Conservation (phyloP, 2,888 invertebrate genomes). For the Cephalotes varians region DNA sequence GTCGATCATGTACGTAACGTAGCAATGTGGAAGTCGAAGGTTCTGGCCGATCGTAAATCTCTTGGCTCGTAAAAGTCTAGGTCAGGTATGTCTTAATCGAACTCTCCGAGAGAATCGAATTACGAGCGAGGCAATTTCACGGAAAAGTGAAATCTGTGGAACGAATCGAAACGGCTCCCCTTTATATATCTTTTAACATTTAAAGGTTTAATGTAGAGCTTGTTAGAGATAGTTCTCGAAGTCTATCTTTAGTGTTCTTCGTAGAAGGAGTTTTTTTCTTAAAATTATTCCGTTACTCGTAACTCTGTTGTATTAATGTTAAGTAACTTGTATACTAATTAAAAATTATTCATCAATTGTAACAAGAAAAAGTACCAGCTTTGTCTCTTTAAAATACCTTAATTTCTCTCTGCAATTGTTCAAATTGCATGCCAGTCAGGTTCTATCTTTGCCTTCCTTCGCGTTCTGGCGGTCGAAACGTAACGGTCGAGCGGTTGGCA, state of each 20-base stretch:
- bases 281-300: neutral
- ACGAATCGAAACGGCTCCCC: neutral
- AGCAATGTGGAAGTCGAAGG: constrained; percentile 2
- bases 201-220: neutral
- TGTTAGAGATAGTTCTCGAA: neutral
- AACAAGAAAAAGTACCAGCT: neutral
- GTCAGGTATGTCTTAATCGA: constrained; percentile 60
- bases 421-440: neutral
- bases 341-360: neutral
- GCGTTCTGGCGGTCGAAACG: neutral
- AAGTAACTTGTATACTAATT: neutral
- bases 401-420: neutral
- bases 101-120: neutral
- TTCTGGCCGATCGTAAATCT: constrained; percentile 39
- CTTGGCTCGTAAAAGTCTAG: constrained; percentile 49
- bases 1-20: neutral
- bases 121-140: constrained; percentile 43
- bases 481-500: constrained; percentile 11
- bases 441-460: neutral
- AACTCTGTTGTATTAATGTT: neutral
- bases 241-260: neutral
- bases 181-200: constrained; percentile 17
- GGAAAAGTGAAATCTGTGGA: constrained; percentile 61
- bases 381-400: neutral
- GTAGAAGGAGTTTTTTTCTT: neutral